Evolutionary conservation across 2,888 invertebrate genomes (phyloP).

Genomic region (Dorcus parallelipipedus): DNA sequence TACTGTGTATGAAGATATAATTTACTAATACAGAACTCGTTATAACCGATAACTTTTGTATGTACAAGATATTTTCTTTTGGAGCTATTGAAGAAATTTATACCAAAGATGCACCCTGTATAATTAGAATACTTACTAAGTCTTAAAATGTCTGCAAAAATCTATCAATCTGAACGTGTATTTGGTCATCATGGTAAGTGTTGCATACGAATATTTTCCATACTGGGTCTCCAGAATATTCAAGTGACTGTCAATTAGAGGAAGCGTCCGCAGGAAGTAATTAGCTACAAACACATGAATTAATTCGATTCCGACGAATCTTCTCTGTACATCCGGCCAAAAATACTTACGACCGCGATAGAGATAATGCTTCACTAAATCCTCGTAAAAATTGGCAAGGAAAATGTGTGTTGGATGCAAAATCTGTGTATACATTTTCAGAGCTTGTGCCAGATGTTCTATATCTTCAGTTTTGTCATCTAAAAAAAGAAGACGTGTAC

Average conservation of each 20-base stretch:
- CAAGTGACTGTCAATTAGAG: not conserved
- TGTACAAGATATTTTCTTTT: too few species aligned
- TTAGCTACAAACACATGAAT: not conserved
- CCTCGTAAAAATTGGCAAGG: not conserved
- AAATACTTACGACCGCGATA: not conserved
- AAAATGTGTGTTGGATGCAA: constrained; percentile 8
- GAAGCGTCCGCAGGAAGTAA: not conserved
- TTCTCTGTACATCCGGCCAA: too few species aligned
- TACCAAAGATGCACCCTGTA: too few species aligned
- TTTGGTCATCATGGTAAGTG: too few species aligned
- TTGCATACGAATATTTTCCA: constrained; percentile 1
- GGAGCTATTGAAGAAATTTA: too few species aligned
- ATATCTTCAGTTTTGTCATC: constrained; percentile 2
- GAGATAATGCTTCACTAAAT: constrained; percentile 1
- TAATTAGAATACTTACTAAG: too few species aligned
- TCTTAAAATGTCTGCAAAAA: too few species aligned
- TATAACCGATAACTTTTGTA: too few species aligned
- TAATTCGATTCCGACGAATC: too few species aligned
- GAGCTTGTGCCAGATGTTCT: not conserved
- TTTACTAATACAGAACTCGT: too few species aligned
- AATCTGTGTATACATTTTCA: constrained; percentile 2
- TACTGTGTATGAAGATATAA: too few species aligned
- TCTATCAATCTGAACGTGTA: too few species aligned
- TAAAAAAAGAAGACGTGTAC: not conserved
- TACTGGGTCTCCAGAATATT: constrained; percentile 3